phyloP scores from a whole-genome alignment of 2,888 invertebrate genomes.

The Acrobasis suavella region DNA sequence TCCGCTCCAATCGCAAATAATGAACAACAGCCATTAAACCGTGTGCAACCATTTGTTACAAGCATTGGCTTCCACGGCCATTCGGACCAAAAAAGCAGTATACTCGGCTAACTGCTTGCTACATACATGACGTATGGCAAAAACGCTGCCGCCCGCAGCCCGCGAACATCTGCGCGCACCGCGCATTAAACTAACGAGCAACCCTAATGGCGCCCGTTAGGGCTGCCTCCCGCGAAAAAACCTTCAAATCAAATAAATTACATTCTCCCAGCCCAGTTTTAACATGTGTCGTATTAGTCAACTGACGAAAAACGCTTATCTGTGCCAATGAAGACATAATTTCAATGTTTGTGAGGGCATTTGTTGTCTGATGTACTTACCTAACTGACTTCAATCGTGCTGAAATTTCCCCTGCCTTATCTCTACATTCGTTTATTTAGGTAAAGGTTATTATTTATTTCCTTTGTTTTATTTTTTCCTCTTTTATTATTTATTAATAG shows the following conservation, averaged over 20 bases:
- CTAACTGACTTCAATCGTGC: too few relatives aligned
- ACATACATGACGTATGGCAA: constrained; percentile 69
- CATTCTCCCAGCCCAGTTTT: constrained; percentile 60
- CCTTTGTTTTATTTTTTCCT: too few relatives aligned
- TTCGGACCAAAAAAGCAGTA: constrained; percentile 44
- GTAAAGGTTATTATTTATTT: too few relatives aligned
- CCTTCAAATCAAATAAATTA: constrained; percentile 73
- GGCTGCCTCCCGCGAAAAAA: constrained; percentile 63
- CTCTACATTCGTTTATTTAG: constrained; percentile 6
- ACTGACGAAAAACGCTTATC: constrained; percentile 66
- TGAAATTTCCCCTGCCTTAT: too few relatives aligned
- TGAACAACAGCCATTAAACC: constrained; percentile 17
- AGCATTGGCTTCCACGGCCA: constrained; percentile 41
- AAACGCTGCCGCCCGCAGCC: constrained; percentile 56
- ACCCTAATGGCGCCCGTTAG: constrained; percentile 73
- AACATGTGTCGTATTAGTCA: constrained; percentile 68
- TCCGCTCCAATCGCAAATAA: constrained; percentile 14
- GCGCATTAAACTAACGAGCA: constrained; percentile 79
- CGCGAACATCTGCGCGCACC: constrained; percentile 71
- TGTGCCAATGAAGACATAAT: constrained; percentile 56
- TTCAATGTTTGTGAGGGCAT: constrained; percentile 37
- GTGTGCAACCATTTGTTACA: constrained; percentile 29
- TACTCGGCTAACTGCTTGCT: constrained; percentile 54
- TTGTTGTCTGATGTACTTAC: background rate
- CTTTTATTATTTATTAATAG: too few relatives aligned